These are phyloP conservation scores for Calonectris borealis DNA, from an alignment of 2,113 vertebrate genomes.

Conservation along the genomic window DNA sequence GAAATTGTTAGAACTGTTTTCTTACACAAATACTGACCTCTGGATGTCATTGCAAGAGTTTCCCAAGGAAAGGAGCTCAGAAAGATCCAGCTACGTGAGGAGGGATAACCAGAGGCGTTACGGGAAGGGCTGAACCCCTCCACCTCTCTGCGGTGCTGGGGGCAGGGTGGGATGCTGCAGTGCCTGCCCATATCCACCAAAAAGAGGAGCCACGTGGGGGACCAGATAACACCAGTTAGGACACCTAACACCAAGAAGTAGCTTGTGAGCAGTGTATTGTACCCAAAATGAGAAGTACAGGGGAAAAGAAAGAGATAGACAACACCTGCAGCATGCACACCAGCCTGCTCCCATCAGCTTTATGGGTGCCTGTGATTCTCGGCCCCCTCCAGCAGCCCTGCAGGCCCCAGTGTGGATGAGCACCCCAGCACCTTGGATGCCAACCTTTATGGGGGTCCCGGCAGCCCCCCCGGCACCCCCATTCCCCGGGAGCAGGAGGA, in stretches of 20 bases:
- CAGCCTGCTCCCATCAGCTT: neutral
- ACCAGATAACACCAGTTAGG: neutral
- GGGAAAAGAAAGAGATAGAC: neutral
- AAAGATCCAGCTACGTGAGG: neutral
- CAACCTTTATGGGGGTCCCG: too few species aligned
- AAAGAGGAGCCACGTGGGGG: accelerated
- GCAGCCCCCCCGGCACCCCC: neutral
- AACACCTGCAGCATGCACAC: neutral
- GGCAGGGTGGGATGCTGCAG: neutral
- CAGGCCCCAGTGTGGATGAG: neutral
- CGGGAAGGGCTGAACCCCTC: neutral
- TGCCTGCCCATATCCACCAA: neutral
- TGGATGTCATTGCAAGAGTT: neutral
- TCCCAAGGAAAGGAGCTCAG: neutral
- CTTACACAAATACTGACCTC: neutral
- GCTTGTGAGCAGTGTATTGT: neutral
- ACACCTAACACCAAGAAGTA: neutral
- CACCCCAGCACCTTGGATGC: neutral
- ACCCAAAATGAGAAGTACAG: neutral
- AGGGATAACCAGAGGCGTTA: neutral
- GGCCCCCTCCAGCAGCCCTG: neutral
- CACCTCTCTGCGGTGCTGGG: neutral
- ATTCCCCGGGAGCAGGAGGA: neutral
- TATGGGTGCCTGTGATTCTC: too few species aligned
- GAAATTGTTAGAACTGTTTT: neutral